These are phyloP conservation scores for Labeo catla DNA, from an alignment of 2,113 vertebrate genomes.

Conservation along the genomic window DNA sequence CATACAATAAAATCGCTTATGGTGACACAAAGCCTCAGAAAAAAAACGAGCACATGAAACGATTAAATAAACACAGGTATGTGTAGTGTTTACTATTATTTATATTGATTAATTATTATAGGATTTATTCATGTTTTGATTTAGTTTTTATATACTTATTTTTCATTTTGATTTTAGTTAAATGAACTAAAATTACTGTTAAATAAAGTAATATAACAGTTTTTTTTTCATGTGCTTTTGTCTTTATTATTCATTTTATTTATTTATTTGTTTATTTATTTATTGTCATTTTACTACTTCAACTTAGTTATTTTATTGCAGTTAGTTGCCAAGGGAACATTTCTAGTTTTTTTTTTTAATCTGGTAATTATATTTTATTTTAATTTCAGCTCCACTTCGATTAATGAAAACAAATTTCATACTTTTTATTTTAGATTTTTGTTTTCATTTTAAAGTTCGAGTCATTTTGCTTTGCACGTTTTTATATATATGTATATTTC, in stretches of 20 bases:
- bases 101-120: background rate
- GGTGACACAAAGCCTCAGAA: conserved; percentile 30
- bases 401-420: too few relatives aligned
- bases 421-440: too few relatives aligned
- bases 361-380: background rate
- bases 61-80: conserved; percentile 74
- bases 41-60: conserved; percentile 56
- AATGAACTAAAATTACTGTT: too few relatives aligned
- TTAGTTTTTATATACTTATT: background rate
- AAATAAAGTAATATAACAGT: background rate
- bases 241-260: background rate
- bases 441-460: background rate
- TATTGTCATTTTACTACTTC: background rate
- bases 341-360: background rate
- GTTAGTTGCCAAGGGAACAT: background rate
- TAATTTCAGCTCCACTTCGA: background rate
- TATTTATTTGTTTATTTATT: background rate
- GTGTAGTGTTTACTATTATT: background rate
- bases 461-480: background rate
- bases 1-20: conserved; percentile 68
- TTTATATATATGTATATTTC: background rate
- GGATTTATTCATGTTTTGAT: background rate
- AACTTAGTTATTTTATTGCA: background rate
- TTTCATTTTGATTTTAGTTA: background rate
- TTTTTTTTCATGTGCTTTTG: background rate